Evolutionary conservation across 1,140 invertebrate genomes (phyloP).

Genomic region (Kradibia gibbosae): DNA sequence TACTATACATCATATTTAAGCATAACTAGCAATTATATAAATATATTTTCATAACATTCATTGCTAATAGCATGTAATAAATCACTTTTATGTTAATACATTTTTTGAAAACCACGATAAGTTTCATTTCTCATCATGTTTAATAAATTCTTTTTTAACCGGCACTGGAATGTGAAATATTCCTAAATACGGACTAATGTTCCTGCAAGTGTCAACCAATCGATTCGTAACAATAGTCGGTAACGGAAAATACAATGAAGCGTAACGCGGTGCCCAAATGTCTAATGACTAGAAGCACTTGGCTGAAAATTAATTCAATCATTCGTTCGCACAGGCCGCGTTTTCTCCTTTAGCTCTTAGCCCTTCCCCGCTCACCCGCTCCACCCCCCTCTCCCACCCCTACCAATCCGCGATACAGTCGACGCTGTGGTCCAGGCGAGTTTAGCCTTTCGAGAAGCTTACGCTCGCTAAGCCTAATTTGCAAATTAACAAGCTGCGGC

Average conservation of each 20-base stretch:
- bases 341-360: too few relatives aligned
- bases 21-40: too few relatives aligned
- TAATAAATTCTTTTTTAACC: neutral
- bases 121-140: neutral
- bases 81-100: neutral
- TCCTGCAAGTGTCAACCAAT: too few relatives aligned
- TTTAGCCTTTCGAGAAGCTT: neutral
- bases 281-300: neutral
- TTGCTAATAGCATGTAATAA: neutral
- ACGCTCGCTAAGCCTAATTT: neutral
- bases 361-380: too few relatives aligned
- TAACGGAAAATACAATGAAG: neutral
- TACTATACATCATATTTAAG: too few relatives aligned
- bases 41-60: too few relatives aligned
- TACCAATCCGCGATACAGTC: too few relatives aligned
- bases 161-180: too few relatives aligned
- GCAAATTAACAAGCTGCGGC: conserved; percentile 10
- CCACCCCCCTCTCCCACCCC: too few relatives aligned
- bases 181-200: too few relatives aligned
- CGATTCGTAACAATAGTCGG: neutral
- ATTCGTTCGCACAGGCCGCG: too few relatives aligned
- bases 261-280: neutral
- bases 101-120: neutral
- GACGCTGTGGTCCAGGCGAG: too few relatives aligned
- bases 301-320: neutral